These are phyloP conservation scores for Phoebastria nigripes DNA, from an alignment of 2,797 vertebrate genomes.

Conservation along the genomic window DNA sequence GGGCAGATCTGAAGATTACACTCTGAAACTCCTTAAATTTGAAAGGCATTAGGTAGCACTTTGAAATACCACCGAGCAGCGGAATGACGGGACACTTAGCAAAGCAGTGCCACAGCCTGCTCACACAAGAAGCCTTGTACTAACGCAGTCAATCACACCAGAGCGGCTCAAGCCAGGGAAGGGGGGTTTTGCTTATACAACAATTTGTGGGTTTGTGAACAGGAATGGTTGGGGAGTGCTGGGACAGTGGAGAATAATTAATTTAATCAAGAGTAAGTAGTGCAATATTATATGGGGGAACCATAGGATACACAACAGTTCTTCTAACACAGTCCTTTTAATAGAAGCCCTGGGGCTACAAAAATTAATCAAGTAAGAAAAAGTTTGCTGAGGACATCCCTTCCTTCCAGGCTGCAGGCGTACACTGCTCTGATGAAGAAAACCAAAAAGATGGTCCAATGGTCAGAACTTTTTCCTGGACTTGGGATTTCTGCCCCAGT, in stretches of 20 bases:
- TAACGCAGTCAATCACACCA: neutral
- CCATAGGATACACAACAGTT: neutral
- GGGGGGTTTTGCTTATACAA: rapidly evolving
- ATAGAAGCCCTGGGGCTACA: rapidly evolving
- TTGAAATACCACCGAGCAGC: neutral
- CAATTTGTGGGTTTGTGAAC: rapidly evolving
- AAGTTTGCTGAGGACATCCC: neutral
- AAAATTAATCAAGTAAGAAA: neutral
- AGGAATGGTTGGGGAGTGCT: neutral
- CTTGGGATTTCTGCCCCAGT: neutral
- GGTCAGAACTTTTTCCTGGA: neutral
- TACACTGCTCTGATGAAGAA: neutral
- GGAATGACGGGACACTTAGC: neutral
- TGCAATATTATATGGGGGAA: neutral
- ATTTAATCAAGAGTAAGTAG: neutral
- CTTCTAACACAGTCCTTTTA: neutral
- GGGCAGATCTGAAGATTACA: constrained; percentile 22
- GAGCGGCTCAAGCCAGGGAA: neutral
- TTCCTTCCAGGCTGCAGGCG: neutral
- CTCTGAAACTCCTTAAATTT: constrained; percentile 27
- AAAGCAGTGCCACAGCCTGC: neutral
- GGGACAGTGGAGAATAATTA: neutral
- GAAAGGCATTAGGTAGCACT: constrained; percentile 14
- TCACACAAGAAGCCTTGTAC: neutral
- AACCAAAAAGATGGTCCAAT: neutral